phyloP scores from a whole-genome alignment of 2,113 vertebrate species.

The Capreolus pygargus region DNA sequence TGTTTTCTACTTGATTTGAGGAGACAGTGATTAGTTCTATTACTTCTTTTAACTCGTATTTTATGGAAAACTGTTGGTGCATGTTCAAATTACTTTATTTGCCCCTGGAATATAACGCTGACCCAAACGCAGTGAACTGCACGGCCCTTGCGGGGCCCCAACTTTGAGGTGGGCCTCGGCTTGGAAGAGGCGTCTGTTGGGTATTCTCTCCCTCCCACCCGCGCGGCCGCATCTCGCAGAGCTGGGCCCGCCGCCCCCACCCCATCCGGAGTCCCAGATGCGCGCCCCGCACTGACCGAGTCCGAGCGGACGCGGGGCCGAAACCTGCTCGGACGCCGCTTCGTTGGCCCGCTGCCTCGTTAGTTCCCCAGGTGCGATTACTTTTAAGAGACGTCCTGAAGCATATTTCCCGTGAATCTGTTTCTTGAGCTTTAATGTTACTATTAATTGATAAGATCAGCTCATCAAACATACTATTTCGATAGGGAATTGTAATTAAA shows the following conservation, averaged over 20 bases:
- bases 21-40: slow-evolving; percentile 87
- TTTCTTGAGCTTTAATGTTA: slow-evolving; percentile 78
- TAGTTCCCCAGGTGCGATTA: background rate
- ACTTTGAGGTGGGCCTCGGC: slow-evolving; percentile 66
- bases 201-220: background rate
- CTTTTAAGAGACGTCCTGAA: slow-evolving; percentile 18
- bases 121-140: slow-evolving; percentile 75
- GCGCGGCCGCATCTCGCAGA: background rate
- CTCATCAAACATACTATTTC: slow-evolving; percentile 80
- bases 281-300: background rate
- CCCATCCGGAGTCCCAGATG: background rate
- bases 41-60: slow-evolving; percentile 87
- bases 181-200: slow-evolving; percentile 47
- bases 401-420: slow-evolving; percentile 60
- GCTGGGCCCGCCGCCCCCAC: background rate
- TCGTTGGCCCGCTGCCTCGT: background rate
- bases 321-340: background rate
- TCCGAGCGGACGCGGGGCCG: background rate
- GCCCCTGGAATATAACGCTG: slow-evolving; percentile 76
- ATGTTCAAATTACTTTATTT: slow-evolving; percentile 82
- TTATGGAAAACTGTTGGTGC: slow-evolving; percentile 84
- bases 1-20: slow-evolving; percentile 90
- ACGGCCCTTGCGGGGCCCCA: slow-evolving; percentile 40
- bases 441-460: slow-evolving; percentile 83
- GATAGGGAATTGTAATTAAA: slow-evolving; percentile 84